Conservation (phyloP, 2,113 vertebrate genomes). For the Anhinga anhinga region DNA sequence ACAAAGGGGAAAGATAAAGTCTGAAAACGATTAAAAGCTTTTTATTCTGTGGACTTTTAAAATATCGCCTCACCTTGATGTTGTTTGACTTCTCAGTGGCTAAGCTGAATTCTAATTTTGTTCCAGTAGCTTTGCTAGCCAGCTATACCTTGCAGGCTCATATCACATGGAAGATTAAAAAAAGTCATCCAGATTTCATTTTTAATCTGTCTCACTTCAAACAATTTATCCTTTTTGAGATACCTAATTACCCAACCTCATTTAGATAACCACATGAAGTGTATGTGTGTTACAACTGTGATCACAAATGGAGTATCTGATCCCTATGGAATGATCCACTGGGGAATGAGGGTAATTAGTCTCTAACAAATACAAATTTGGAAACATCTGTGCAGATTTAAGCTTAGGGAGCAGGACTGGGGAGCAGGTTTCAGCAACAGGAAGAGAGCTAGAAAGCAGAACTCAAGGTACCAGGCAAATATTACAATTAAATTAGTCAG, state of each 20-base stretch:
- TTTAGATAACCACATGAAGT: background rate
- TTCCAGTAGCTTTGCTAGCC: background rate
- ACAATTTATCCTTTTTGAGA: slow-evolving; percentile 32
- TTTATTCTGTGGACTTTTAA: background rate
- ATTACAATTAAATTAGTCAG: slow-evolving; percentile 45
- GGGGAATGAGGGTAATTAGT: slow-evolving; percentile 47
- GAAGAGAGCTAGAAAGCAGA: background rate
- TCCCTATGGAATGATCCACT: background rate
- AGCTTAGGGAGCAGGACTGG: background rate
- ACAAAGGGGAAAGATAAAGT: background rate
- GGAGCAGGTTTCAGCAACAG: background rate
- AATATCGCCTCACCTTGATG: background rate
- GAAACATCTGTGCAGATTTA: slow-evolving; percentile 57
- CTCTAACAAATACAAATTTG: slow-evolving; percentile 64
- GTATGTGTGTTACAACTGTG: background rate
- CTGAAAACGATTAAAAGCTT: slow-evolving; percentile 11
- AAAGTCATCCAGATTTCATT: background rate
- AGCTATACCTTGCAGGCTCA: background rate
- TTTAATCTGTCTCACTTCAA: slow-evolving; percentile 54
- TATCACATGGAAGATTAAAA: background rate
- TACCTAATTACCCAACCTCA: slow-evolving; percentile 11
- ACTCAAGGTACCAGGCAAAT: slow-evolving; percentile 23
- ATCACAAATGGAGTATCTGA: background rate
- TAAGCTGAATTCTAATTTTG: slow-evolving; percentile 12
- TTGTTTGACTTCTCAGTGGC: background rate